A percentile compares a stretch with the other conserved stretches of the same genome.
phyloP scores from a whole-genome alignment of 2,797 vertebrate genomes.

The Scolopax rusticola region DNA sequence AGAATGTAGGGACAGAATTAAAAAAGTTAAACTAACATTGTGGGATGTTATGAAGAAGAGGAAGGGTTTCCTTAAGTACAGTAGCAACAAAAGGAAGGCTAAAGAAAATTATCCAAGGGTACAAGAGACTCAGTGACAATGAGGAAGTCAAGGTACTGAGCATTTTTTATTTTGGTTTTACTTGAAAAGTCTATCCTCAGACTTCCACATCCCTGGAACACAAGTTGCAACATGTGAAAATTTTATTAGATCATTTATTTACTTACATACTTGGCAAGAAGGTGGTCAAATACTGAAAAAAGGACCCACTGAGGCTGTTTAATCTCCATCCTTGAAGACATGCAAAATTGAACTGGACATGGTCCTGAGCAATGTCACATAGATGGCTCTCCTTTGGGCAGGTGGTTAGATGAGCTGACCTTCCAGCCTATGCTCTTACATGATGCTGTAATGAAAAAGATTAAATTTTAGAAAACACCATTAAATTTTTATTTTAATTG shows the following conservation, averaged over 20 bases:
- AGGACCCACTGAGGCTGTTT: accelerated
- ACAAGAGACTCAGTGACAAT: background rate
- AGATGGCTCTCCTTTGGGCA: background rate
- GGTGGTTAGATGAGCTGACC: background rate
- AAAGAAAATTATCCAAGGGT: background rate
- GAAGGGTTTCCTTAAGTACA: background rate
- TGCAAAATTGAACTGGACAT: background rate
- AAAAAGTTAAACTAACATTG: background rate
- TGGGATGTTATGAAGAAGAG: background rate
- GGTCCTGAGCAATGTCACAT: background rate
- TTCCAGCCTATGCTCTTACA: background rate
- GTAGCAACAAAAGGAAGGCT: background rate
- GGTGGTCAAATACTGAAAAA: background rate
- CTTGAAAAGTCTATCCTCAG: background rate
- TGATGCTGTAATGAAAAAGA: background rate
- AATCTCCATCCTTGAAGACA: background rate
- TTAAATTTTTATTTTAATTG: background rate
- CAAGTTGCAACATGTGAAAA: background rate
- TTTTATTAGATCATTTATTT: background rate
- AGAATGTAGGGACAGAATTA: background rate
- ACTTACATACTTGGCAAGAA: background rate
- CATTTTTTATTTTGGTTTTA: background rate
- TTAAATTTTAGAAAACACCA: accelerated
- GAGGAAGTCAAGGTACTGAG: background rate
- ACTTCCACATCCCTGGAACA: background rate